These are phyloP conservation scores for Cassiopea xamachana DNA, from an alignment of 30 jellyfish, hydroid and myxozoan species.

Conservation along the genomic window DNA sequence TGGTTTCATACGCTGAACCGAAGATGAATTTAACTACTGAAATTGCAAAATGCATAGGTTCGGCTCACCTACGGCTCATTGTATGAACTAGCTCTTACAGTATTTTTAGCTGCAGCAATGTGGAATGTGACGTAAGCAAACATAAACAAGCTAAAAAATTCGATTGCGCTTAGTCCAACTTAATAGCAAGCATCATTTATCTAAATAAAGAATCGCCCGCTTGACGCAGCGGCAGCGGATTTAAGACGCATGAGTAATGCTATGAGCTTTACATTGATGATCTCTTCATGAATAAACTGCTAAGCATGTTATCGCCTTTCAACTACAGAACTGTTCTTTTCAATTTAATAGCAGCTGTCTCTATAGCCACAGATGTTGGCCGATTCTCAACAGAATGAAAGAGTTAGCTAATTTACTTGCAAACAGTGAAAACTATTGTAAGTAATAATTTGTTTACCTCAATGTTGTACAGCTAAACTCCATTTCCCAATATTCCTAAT, in stretches of 20 bases:
- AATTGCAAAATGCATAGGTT: no score
- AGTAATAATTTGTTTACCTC: not conserved
- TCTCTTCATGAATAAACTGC: not conserved
- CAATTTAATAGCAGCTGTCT: slow-evolving; percentile 8
- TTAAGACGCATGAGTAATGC: not conserved
- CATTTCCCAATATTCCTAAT: not conserved
- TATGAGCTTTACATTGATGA: not conserved
- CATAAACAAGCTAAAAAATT: no score
- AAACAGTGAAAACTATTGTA: slow-evolving; percentile 16
- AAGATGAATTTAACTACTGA: no score
- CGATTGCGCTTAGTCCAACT: no score
- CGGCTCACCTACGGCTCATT: no score
- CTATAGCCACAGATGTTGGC: slow-evolving; percentile 5
- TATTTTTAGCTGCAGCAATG: no score
- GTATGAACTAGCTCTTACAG: no score
- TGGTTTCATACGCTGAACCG: no score
- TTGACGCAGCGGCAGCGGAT: not conserved
- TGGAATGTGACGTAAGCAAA: no score
- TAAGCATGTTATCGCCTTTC: slow-evolving; percentile 2
- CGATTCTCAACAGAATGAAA: not conserved
- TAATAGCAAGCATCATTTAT: no score
- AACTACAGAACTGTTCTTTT: slow-evolving; percentile 8
- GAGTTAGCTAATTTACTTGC: slow-evolving; percentile 20
- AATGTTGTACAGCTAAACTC: not conserved
- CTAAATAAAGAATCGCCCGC: not conserved